A percentile compares a stretch with the other conserved stretches of the same genome.
Evolutionary conservation across 2,888 invertebrate species (phyloP).

Genomic region (Gastrophysa polygoni): DNA sequence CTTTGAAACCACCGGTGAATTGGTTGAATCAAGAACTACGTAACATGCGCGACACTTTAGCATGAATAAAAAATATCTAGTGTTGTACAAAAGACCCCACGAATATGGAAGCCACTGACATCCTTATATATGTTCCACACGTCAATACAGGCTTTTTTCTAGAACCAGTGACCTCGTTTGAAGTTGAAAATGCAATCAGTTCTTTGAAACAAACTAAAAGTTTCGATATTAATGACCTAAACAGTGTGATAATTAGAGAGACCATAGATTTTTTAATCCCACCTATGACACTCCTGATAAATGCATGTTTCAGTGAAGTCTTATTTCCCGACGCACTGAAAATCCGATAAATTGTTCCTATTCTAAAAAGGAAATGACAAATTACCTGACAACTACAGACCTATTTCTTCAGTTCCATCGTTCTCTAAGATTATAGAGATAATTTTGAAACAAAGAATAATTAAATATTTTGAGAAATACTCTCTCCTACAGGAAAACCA

Average conservation of each 20-base stretch:
- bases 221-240: slow-evolving; percentile 7
- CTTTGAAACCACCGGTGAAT: slow-evolving; percentile 5
- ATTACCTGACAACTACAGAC: too few species aligned
- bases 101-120: neutral
- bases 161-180: neutral
- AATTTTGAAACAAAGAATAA: too few species aligned
- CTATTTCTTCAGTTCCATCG: neutral
- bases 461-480: too few species aligned
- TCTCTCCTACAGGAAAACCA: too few species aligned
- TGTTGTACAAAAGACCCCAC: too few species aligned
- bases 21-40: too few species aligned
- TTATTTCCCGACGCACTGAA: neutral
- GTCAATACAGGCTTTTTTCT: neutral
- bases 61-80: too few species aligned
- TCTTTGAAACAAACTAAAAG: too few species aligned
- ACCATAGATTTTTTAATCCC: slow-evolving; percentile 1
- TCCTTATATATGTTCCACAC: neutral
- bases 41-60: too few species aligned
- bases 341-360: neutral
- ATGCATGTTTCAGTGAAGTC: neutral
- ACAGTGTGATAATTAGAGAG: slow-evolving; percentile 3
- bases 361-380: neutral
- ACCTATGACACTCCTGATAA: slow-evolving; percentile 6
- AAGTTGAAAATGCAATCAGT: too few species aligned
- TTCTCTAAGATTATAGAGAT: neutral